phyloP scores from a whole-genome alignment of 2,888 invertebrate species.

The Ophion ellenae region DNA sequence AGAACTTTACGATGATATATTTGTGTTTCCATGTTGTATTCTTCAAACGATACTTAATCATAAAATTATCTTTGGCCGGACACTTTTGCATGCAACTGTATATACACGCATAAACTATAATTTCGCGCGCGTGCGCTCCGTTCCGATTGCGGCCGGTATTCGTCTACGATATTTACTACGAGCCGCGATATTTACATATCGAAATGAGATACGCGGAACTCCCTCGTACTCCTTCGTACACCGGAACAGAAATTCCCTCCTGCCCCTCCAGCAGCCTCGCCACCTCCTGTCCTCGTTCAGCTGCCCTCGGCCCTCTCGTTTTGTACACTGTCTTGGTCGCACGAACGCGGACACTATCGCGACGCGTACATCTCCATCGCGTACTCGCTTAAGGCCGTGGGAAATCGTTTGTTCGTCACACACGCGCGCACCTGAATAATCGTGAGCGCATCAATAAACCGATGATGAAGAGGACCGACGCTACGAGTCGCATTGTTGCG shows the following conservation, averaged over 20 bases:
- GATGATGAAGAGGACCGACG: neutral
- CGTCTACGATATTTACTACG: slow-evolving; percentile 66
- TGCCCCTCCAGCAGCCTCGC: too few relatives aligned
- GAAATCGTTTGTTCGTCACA: slow-evolving; percentile 61
- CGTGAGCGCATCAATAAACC: neutral
- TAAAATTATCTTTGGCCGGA: too few relatives aligned
- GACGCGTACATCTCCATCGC: slow-evolving; percentile 62
- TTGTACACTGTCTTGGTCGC: neutral
- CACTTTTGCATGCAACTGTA: too few relatives aligned
- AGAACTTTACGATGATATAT: too few relatives aligned
- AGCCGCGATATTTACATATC: slow-evolving; percentile 68
- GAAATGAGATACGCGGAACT: slow-evolving; percentile 68
- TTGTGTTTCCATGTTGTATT: too few relatives aligned
- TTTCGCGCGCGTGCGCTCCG: too few relatives aligned
- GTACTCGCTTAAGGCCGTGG: slow-evolving; percentile 65
- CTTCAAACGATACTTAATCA: too few relatives aligned
- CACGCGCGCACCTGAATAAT: neutral
- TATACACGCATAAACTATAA: too few relatives aligned
- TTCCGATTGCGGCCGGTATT: neutral
- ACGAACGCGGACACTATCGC: slow-evolving; percentile 53
- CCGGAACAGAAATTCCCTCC: neutral
- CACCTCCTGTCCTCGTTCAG: slow-evolving; percentile 4
- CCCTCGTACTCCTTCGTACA: slow-evolving; percentile 24
- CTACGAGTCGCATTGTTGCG: neutral
- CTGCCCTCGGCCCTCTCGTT: neutral